Base-by-base conservation (phyloP, 2,888 invertebrate species). In the Drosophila atripex region DNA sequence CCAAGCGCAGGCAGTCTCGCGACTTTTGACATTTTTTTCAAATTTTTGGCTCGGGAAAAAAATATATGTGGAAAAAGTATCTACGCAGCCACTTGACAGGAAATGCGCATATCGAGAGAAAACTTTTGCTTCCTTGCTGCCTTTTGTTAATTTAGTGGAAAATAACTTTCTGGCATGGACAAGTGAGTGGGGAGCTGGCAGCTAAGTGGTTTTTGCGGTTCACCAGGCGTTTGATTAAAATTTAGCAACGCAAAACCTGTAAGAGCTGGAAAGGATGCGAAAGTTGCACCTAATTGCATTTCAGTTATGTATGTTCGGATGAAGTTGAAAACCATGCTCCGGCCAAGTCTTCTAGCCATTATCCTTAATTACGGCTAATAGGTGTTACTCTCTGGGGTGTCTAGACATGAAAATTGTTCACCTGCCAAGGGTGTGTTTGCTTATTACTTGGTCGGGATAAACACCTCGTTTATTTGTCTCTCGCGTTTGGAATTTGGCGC, bases 131-230 rank as follows among this genome's bases (percentile, higher is more conserved):
- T 46, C 23, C 35, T 32, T 38, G 43, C 52, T 38, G 28, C n/a
- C 38, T 8, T 58, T 73, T 73, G 73, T 80, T 83, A 80, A 86
- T 83, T 77, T 83, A 78, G 70, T 83, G 83, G 84, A 83, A 86
- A 83, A 86, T 75, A 53, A 65, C 65, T 71, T 74, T 76, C 69
- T 75, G 66, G 53, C 71, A 76, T 18, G 61, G 70, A 51, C 65
- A 73, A 43, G 18, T 52, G 46, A 46, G 21, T 35, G 23, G 45
- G 23, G 3, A 30, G 7, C 63, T 18, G 51, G 14, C 28, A 16
- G 30, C 45, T 25, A 49, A 21, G 18, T 64, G 64, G 39, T 32
- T 54, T 39, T 21, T 39, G 45, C 14, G 52, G 47, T 25, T 35
- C 35, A 2, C 47, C 54, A 14, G 32, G 32, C 30, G 41, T 11